Base-by-base conservation (phyloP, 1,140 invertebrate genomes). In the Drosophila nigromelanica region DNA sequence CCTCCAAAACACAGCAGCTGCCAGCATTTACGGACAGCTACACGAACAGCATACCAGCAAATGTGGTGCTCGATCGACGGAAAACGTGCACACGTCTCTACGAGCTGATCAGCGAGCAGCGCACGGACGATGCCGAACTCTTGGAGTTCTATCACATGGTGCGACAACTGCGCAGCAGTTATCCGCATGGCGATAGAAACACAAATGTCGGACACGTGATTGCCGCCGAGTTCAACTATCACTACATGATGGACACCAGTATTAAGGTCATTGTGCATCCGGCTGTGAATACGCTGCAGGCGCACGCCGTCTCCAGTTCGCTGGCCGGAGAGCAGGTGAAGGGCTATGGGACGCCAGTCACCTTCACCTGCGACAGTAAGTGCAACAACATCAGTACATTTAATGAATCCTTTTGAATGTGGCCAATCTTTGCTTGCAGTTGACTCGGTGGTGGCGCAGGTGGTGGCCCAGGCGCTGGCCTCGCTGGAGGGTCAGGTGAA, bases 361-460 rank as follows among this genome's bases (percentile, higher is more conserved):
- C 94, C 11, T 98, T 98, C 91, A 98, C 96, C 11, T 98, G 97
- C 91, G 96, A 98, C 92, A 95, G 96, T 97, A 93, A 93, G 92
- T 91, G 0, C 0, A 45, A 5, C 3, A 5, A 24, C 5, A 11
- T 1, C 35, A 8, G 4, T 2, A 35, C 0, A 12, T 42, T 52
- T 27, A 3, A 58, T 10, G 10, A 33, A 2, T 14, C 10, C 10
- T 0, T 24, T 7, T 69, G 18, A 24, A 35, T 15, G 12, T n/a
- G 2, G 0, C 10, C 8, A 27, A n/a, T 54, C 5, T n/a, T 48
- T 39, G 0, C n/a, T 94, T 94, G 52, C 92, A 97, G 97, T 98
- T 71, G 96, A 95, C 78, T 96, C 96, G 21, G 96, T 95, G 62
- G 95, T 98, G 24, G 97, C 98, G 76, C 96, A 98, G 89, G 95